Conservation (phyloP, 2,888 invertebrate species). For the Galeopsomyia nigrocyanea region DNA sequence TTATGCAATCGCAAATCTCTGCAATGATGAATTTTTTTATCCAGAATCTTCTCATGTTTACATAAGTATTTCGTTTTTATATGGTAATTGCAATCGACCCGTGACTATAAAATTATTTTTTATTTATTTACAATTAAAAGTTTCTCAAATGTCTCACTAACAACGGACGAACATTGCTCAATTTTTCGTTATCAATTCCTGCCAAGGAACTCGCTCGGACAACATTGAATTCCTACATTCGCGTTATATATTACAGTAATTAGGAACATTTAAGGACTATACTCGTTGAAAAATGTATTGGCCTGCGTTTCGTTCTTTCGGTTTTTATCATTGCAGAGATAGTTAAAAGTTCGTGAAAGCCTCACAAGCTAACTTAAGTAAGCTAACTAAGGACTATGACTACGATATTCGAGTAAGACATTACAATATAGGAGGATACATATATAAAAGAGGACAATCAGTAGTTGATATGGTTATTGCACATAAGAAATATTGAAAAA, state of each 20-base stretch:
- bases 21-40: conserved; percentile 41
- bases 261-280: conserved; percentile 42
- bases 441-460: conserved; percentile 31
- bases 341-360: conserved; percentile 25
- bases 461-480: conserved; percentile 36
- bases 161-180: conserved; percentile 30
- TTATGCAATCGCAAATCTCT: conserved; percentile 36
- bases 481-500: conserved; percentile 35
- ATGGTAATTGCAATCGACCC: conserved; percentile 15
- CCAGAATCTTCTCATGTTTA: conserved; percentile 6
- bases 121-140: conserved; percentile 37
- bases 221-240: conserved; percentile 14
- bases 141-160: conserved; percentile 7
- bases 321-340: conserved; percentile 43
- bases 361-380: conserved; percentile 29
- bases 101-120: conserved; percentile 31
- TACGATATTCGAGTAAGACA: conserved; percentile 26
- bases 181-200: conserved; percentile 47
- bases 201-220: conserved; percentile 26
- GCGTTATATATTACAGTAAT: not conserved
- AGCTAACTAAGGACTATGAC: not conserved
- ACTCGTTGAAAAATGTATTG: conserved; percentile 22
- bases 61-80: conserved; percentile 10
- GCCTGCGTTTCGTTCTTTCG: not conserved
- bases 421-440: conserved; percentile 18